Conservation (phyloP, 2,888 invertebrate genomes). For the Drosophila histrio region DNA sequence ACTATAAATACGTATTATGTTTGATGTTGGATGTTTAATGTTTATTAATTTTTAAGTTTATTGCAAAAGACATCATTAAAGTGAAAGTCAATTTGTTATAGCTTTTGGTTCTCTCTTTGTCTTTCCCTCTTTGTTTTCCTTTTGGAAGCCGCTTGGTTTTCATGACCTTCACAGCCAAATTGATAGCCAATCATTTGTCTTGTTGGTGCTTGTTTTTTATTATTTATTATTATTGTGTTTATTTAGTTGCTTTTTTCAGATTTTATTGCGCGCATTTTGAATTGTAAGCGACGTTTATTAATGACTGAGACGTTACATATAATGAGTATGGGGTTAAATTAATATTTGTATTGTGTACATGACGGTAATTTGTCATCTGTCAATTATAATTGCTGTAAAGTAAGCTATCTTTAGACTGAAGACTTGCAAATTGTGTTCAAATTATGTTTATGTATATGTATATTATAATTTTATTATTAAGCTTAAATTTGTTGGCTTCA, state of each 20-base stretch:
- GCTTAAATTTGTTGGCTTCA: no score
- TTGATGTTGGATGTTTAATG: slow-evolving; percentile 28
- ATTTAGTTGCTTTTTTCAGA: neutral
- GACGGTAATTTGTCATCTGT: slow-evolving; percentile 46
- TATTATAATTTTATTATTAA: no score
- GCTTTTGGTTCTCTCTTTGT: slow-evolving; percentile 30
- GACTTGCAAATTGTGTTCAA: neutral
- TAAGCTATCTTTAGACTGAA: neutral
- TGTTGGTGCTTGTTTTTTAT: slow-evolving; percentile 23
- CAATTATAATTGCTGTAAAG: neutral
- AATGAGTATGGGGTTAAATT: slow-evolving; percentile 54
- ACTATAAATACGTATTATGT: slow-evolving; percentile 26
- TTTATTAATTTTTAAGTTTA: slow-evolving; percentile 68
- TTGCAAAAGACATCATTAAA: slow-evolving; percentile 70
- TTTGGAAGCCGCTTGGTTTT: slow-evolving; percentile 12
- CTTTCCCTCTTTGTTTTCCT: slow-evolving; percentile 21
- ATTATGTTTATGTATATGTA: neutral
- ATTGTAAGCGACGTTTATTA: slow-evolving; percentile 56
- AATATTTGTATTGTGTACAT: slow-evolving; percentile 40
- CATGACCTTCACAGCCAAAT: slow-evolving; percentile 30
- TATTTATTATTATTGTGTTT: slow-evolving; percentile 1
- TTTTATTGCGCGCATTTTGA: slow-evolving; percentile 36
- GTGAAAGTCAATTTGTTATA: slow-evolving; percentile 71
- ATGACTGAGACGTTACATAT: slow-evolving; percentile 36
- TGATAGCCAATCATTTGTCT: slow-evolving; percentile 64